A percentile compares a stretch with the other conserved stretches of the same genome.
Conservation (phyloP, 2,797 vertebrate species). For the Parauchenoglanis ngamensis region DNA sequence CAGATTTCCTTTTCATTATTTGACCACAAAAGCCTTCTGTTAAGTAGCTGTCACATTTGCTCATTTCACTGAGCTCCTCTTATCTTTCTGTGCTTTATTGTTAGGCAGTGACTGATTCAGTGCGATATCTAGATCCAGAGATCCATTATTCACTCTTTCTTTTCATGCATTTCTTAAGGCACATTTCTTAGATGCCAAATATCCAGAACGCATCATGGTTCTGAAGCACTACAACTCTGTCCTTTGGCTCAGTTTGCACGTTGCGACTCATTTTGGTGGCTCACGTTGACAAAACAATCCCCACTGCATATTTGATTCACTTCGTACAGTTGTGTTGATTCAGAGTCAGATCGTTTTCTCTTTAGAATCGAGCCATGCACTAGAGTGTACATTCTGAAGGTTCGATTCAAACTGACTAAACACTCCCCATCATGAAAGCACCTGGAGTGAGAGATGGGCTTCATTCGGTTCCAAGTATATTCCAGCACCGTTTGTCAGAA, state of each 20-base stretch:
- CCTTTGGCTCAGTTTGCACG: not conserved
- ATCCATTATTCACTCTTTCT: not conserved
- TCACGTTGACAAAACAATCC: not conserved
- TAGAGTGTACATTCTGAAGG: not conserved
- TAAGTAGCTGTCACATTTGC: conserved; percentile 76
- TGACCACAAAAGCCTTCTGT: conserved; percentile 57
- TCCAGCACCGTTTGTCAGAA: not conserved
- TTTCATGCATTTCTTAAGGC: not conserved
- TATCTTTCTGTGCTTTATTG: conserved; percentile 52
- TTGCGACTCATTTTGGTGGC: not conserved
- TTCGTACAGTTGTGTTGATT: not conserved
- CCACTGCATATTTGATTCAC: too few species aligned
- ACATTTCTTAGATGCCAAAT: not conserved
- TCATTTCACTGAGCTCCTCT: conserved; percentile 71
- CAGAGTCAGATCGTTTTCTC: not conserved
- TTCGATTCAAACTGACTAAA: too few species aligned
- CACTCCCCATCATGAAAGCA: not conserved
- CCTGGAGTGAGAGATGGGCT: not conserved
- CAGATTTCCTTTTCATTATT: conserved; percentile 73
- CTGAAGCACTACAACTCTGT: conserved; percentile 5
- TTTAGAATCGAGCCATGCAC: not conserved
- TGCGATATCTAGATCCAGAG: not conserved
- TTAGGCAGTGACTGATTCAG: conserved; percentile 37
- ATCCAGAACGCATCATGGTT: not conserved
- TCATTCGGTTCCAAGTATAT: not conserved